These are phyloP conservation scores for Dasypolia templi DNA, from an alignment of 2,888 invertebrate species.

Conservation along the genomic window DNA sequence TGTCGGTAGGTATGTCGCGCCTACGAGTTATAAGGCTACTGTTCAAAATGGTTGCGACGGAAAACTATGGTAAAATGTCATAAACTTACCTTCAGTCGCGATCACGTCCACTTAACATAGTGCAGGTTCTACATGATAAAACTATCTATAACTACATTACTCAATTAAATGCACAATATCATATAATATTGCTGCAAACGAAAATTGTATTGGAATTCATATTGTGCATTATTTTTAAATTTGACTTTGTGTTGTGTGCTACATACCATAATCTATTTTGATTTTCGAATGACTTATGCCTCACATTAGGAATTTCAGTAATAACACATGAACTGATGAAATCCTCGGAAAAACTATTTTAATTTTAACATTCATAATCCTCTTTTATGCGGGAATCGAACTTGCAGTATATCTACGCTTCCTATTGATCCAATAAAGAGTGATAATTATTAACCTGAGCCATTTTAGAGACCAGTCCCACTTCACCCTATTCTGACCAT, in stretches of 20 bases:
- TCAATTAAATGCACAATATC: conserved; percentile 8
- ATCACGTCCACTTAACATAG: not conserved
- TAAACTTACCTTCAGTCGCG: conserved; percentile 33
- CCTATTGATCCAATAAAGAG: too few relatives aligned
- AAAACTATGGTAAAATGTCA: not conserved
- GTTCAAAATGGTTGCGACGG: not conserved
- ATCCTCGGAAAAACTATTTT: too few relatives aligned
- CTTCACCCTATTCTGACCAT: not conserved
- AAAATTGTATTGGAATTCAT: not conserved
- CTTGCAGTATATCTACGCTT: not conserved
- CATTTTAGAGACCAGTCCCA: not conserved
- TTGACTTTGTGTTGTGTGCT: conserved; percentile 16
- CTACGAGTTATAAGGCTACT: not conserved
- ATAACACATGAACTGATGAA: not conserved
- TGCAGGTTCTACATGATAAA: not conserved
- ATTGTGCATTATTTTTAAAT: conserved; percentile 15
- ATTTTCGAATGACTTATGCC: not conserved
- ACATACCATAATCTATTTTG: not conserved
- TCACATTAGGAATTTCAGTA: not conserved
- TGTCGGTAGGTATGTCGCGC: not conserved
- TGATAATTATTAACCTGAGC: not conserved
- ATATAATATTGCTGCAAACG: not conserved
- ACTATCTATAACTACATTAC: conserved; percentile 17
- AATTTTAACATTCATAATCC: too few relatives aligned
- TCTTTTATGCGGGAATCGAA: not conserved